Percentiles rank a stretch among this genome's conserved stretches.
phyloP scores from a whole-genome alignment of 2,113 vertebrate genomes.

The Oryctolagus cuniculus region DNA sequence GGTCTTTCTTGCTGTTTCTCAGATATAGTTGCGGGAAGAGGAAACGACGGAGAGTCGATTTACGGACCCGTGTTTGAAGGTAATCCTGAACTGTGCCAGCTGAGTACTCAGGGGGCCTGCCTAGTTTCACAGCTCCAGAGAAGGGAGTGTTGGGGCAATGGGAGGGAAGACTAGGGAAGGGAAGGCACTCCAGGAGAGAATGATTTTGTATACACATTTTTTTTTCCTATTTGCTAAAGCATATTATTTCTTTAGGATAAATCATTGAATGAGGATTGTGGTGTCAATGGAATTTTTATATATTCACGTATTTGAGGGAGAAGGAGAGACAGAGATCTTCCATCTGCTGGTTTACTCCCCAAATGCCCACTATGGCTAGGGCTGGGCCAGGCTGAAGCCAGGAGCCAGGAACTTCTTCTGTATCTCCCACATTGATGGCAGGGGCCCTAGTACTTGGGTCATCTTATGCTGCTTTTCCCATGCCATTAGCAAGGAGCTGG shows the following conservation, averaged over 20 bases:
- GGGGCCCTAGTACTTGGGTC: too few species aligned
- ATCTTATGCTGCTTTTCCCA: too few species aligned
- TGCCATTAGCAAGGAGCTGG: too few species aligned
- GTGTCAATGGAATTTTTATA: too few species aligned
- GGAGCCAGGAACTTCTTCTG: too few species aligned
- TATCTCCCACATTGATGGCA: too few species aligned
- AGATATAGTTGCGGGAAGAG: slow-evolving; percentile 92
- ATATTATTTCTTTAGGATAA: not conserved
- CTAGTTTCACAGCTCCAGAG: not conserved
- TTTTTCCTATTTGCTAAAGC: not conserved
- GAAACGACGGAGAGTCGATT: slow-evolving; percentile 91
- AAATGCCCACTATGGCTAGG: too few species aligned
- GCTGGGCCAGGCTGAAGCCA: too few species aligned
- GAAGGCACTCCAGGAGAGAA: not conserved
- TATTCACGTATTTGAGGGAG: too few species aligned
- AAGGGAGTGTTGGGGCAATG: not conserved
- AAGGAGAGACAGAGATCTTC: too few species aligned
- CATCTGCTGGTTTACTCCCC: too few species aligned
- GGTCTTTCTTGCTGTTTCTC: slow-evolving; percentile 58
- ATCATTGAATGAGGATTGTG: too few species aligned
- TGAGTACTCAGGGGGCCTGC: not conserved
- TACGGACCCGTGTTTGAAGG: slow-evolving; percentile 89
- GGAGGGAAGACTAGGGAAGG: not conserved
- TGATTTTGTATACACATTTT: not conserved
- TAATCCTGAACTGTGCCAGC: slow-evolving; percentile 59